Evolutionary conservation across 2,888 invertebrate genomes (phyloP), one percentile per base, ranked within the genome.

Genomic region (Pseudococcus viburni): DNA sequence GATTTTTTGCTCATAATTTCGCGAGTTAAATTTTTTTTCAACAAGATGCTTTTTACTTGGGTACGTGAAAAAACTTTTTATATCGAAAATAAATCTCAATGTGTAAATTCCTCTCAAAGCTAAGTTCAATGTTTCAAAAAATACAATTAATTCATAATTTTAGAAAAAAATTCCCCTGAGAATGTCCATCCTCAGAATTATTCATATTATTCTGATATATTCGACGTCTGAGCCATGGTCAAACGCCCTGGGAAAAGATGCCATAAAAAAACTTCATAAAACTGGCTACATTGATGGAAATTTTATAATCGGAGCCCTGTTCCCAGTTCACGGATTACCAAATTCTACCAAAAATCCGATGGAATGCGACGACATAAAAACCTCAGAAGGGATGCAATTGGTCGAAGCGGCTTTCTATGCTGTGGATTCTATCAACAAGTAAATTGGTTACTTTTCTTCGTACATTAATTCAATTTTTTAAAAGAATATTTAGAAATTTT

Each of bases 321-420:
- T 93, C 90, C 92, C 94, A 1, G 91, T 94, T 3, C 94, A 94
- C 90, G 92, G 93, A 88, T 77, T 42, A 42, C 12, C 42, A 15
- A 94, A 93, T 11, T 91, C 91, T 73, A 90, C 91, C 89, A 90
- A 91, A n/a, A 89, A 89, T 0, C 90, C 91, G 0, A 89, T 91
- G 73, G 92, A 93, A 85, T 95, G 94, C 91, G 94, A 94, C 1
- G 90, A 90, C 85, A 94, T 95, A 89, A 93, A 95, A 90, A 95
- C 95, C 91, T 94, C 94, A 91, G 96, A 96, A 92, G 96, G 95
- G 84, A 95, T 96, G 87, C 95, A 96, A 91, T 92, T 95, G 89
- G 94, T 94, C 26, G 95, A 95, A 92, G 94, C 93, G 19, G 93
- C 94, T 42, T 93, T 94, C 90, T 92, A 77, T 17, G 77, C 77